These are phyloP conservation scores for Vulpes vulpes DNA, from an alignment of 2,113 vertebrate genomes.

Conservation along the genomic window DNA sequence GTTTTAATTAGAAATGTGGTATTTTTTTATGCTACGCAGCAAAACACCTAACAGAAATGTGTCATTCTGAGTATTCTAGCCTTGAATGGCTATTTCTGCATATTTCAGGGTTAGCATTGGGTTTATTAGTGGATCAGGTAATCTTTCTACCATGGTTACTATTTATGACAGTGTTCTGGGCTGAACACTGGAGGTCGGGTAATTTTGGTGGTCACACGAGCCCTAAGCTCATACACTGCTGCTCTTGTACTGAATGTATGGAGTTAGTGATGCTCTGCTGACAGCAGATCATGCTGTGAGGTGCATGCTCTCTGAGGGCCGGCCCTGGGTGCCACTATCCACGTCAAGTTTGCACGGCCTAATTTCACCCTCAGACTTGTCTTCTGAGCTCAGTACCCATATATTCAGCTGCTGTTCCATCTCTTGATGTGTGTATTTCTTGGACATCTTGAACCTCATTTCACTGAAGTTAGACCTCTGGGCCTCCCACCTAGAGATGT, in stretches of 20 bases:
- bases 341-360: too few species aligned
- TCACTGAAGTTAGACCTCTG: fast-evolving
- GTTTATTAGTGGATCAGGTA: fast-evolving
- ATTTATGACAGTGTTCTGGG: not conserved
- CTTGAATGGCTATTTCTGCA: not conserved
- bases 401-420: fast-evolving
- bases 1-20: not conserved
- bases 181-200: fast-evolving
- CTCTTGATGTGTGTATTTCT: too few species aligned
- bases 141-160: fast-evolving
- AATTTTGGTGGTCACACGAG: fast-evolving
- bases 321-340: not conserved
- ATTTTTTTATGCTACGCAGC: not conserved
- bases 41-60: not conserved
- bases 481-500: fast-evolving
- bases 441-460: fast-evolving
- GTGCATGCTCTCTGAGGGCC: fast-evolving
- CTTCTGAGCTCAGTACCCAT: fast-evolving
- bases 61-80: fast-evolving
- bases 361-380: not conserved
- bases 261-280: too few species aligned
- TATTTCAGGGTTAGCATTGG: fast-evolving
- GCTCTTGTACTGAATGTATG: not conserved
- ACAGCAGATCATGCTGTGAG: too few species aligned
- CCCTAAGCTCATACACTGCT: too few species aligned